Evolutionary conservation across 1,140 invertebrate genomes (phyloP).

Genomic region (Drosophila subobscura): DNA sequence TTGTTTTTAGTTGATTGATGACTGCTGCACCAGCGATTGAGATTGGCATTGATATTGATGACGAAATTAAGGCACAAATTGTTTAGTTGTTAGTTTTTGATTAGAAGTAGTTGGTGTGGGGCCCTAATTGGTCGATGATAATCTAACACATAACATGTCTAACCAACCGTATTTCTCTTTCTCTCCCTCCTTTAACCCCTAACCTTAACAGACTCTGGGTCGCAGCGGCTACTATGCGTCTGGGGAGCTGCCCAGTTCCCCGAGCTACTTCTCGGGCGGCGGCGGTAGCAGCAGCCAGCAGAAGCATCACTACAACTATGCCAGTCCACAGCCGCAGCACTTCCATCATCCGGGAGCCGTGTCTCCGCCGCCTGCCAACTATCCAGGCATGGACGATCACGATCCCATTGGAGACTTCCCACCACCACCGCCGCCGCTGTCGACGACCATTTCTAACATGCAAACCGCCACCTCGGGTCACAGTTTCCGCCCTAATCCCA

Average conservation of each 20-base stretch:
- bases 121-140: constrained; percentile 4
- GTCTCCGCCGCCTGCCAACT: constrained; percentile 72
- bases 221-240: constrained; percentile 72
- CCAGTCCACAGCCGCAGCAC: constrained; percentile 71
- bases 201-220: constrained; percentile 76
- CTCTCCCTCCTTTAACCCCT: constrained; percentile 51
- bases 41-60: constrained; percentile 63
- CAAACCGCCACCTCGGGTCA: constrained; percentile 71
- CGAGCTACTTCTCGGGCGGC: constrained; percentile 64
- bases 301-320: constrained; percentile 77
- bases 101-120: constrained; percentile 45
- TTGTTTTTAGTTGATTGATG: constrained; percentile 32
- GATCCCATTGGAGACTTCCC: constrained; percentile 70
- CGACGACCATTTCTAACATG: constrained; percentile 81
- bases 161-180: constrained; percentile 57
- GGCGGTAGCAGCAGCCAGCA: constrained; percentile 44
- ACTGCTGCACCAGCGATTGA: constrained; percentile 36
- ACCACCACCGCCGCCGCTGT: constrained; percentile 78
- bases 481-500: constrained; percentile 81
- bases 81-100: constrained; percentile 33
- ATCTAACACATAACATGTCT: constrained; percentile 65
- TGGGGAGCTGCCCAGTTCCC: constrained; percentile 71
- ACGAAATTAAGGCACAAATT: constrained; percentile 34
- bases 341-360: constrained; percentile 78
- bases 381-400: constrained; percentile 55